These are phyloP conservation scores for Netelia fuscicornis DNA, from an alignment of 2,888 invertebrate genomes.

Conservation along the genomic window DNA sequence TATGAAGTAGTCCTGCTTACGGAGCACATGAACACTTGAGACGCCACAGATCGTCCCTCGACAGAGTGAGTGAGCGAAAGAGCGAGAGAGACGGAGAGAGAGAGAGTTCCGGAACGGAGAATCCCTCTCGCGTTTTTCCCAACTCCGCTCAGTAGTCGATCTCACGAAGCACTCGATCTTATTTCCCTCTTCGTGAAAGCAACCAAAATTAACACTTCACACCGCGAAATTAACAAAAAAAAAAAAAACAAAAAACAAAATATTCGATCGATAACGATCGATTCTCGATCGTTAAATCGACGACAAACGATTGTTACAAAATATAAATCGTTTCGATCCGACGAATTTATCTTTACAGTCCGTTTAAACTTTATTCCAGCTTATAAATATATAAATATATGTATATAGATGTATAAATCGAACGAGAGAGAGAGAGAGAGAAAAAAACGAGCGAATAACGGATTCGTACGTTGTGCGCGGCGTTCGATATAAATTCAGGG, in stretches of 20 bases:
- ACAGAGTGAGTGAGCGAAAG: no score
- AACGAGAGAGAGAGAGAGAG: background rate
- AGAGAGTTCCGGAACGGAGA: constrained; percentile 63
- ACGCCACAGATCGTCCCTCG: constrained; percentile 59
- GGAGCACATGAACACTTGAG: constrained; percentile 74
- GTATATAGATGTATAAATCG: background rate
- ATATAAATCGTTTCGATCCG: background rate
- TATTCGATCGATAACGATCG: background rate
- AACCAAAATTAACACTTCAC: constrained; percentile 44
- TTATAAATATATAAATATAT: no score
- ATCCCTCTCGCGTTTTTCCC: constrained; percentile 57
- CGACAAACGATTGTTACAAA: background rate
- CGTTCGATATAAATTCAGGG: constrained; percentile 76
- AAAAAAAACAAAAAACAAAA: no score
- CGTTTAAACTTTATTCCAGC: no score
- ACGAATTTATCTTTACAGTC: no score
- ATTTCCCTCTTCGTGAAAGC: constrained; percentile 9
- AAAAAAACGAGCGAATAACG: constrained; percentile 23
- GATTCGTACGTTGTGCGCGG: constrained; percentile 27
- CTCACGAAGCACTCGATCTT: constrained; percentile 55
- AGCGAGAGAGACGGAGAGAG: no score
- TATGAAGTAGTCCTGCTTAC: constrained; percentile 73
- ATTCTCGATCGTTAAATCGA: background rate
- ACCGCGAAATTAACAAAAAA: constrained; percentile 24
- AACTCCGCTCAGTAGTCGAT: constrained; percentile 37